Percentiles rank a stretch among this genome's conserved stretches.
phyloP scores from a whole-genome alignment of 2,113 vertebrate species.

The Ondatra zibethicus region DNA sequence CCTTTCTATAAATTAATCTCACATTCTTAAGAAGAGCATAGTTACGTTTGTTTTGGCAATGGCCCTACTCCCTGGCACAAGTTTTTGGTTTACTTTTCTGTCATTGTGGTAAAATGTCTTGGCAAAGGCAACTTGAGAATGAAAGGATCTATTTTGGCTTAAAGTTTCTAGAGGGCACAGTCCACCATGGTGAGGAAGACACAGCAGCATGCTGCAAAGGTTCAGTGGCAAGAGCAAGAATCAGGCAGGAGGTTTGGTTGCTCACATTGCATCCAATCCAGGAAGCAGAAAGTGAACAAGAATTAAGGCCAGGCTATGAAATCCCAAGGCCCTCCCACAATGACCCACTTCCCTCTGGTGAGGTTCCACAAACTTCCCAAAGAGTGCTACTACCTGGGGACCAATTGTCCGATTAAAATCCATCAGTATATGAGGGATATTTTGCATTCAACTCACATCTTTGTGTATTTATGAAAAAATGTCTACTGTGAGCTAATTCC shows the following conservation, averaged over 20 bases:
- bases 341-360: neutral
- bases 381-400: neutral
- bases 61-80: neutral
- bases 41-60: neutral
- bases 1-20: neutral
- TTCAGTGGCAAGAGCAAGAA: neutral
- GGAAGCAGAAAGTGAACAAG: neutral
- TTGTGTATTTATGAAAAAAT: neutral
- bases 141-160: too few species aligned
- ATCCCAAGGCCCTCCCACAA: too few species aligned
- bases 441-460: neutral
- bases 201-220: too few species aligned
- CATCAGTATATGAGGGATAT: neutral
- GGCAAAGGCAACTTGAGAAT: neutral
- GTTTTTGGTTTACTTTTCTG: neutral
- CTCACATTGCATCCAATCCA: neutral
- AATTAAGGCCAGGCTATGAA: neutral
- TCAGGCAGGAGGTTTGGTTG: neutral
- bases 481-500: neutral
- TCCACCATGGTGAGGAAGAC: too few species aligned
- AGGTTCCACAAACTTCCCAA: neutral
- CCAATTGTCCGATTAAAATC: neutral
- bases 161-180: too few species aligned
- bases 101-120: neutral
- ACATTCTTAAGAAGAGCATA: neutral